Conservation (phyloP, 1,140 invertebrate species). For the Zophobas morio region DNA sequence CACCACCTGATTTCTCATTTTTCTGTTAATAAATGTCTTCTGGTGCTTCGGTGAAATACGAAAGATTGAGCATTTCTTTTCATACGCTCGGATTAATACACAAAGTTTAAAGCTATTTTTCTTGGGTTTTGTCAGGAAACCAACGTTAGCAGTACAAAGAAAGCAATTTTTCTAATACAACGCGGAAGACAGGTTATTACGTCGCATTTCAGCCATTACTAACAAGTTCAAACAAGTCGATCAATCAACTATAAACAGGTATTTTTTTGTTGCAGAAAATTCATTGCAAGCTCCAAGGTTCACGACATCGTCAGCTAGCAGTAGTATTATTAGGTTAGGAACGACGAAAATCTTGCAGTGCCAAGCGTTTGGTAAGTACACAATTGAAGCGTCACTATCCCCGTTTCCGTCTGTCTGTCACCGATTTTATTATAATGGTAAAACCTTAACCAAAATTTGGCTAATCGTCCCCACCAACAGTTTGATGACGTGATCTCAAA, state of each 20-base stretch:
- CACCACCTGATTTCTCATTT: slow-evolving; percentile 14
- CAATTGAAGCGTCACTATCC: too few relatives aligned
- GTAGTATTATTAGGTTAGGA: slow-evolving; percentile 87
- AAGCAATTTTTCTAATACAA: slow-evolving; percentile 30
- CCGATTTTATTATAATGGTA: too few relatives aligned
- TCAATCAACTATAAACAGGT: slow-evolving; percentile 25
- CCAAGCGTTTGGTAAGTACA: slow-evolving; percentile 84
- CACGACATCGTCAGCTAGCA: slow-evolving; percentile 84
- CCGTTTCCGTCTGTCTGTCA: too few relatives aligned
- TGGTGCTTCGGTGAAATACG: not conserved
- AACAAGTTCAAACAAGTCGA: not conserved
- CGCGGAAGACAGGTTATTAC: slow-evolving; percentile 15
- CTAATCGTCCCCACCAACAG: too few relatives aligned
- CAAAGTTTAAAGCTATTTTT: slow-evolving; percentile 37
- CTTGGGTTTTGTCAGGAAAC: slow-evolving; percentile 16
- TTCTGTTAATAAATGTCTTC: slow-evolving; percentile 5
- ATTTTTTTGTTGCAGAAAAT: slow-evolving; percentile 70
- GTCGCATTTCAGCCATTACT: not conserved
- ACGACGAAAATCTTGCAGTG: slow-evolving; percentile 92
- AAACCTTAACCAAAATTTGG: too few relatives aligned
- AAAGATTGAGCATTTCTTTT: not conserved
- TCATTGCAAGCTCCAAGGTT: slow-evolving; percentile 85
- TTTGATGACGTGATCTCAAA: too few relatives aligned
- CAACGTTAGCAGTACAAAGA: slow-evolving; percentile 4
- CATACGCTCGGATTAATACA: slow-evolving; percentile 3